A percentile compares a stretch with the other conserved stretches of the same genome.
These are phyloP conservation scores for Drosophila picticornis DNA, from an alignment of 2,888 invertebrate genomes.

Conservation along the genomic window DNA sequence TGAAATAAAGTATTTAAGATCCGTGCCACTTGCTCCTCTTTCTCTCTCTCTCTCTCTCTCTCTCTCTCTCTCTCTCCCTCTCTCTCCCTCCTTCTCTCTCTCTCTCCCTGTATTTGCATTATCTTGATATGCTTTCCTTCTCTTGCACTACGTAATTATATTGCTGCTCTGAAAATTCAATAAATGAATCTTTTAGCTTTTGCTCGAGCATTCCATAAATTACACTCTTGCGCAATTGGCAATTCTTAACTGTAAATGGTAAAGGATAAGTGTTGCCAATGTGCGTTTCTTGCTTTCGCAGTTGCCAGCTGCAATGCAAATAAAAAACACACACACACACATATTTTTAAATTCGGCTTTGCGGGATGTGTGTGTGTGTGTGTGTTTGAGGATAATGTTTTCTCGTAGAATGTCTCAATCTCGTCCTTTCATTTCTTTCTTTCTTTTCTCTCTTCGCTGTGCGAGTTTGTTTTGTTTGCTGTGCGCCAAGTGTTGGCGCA, in stretches of 20 bases:
- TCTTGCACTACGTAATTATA: not conserved
- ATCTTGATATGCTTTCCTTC: not conserved
- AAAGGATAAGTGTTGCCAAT: conserved; percentile 19
- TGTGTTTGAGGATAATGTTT: conserved; percentile 17
- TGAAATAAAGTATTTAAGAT: not conserved
- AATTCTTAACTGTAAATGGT: conserved; percentile 9
- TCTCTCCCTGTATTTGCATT: not conserved
- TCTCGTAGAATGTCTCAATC: conserved; percentile 14
- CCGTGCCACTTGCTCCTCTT: not conserved
- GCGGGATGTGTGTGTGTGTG: conserved; percentile 41
- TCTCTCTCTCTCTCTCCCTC: too few relatives aligned
- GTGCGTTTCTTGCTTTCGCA: conserved; percentile 23
- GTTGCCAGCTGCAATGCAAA: conserved; percentile 58
- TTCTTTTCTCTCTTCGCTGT: not conserved
- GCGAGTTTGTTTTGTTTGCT: conserved; percentile 20
- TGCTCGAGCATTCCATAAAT: conserved; percentile 13
- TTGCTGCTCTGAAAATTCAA: not conserved
- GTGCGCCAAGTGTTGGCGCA: conserved; percentile 74
- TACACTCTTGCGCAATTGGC: conserved; percentile 4
- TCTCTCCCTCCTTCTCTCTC: not conserved
- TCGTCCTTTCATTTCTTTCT: conserved; percentile 8
- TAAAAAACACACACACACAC: conserved; percentile 39
- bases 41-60: not conserved
- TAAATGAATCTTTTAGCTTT: not conserved
- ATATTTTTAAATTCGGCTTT: conserved; percentile 62